Evolutionary conservation across 2,888 invertebrate species (phyloP), one percentile per base, ranked within the genome.

Genomic region (Erebia palarica): DNA sequence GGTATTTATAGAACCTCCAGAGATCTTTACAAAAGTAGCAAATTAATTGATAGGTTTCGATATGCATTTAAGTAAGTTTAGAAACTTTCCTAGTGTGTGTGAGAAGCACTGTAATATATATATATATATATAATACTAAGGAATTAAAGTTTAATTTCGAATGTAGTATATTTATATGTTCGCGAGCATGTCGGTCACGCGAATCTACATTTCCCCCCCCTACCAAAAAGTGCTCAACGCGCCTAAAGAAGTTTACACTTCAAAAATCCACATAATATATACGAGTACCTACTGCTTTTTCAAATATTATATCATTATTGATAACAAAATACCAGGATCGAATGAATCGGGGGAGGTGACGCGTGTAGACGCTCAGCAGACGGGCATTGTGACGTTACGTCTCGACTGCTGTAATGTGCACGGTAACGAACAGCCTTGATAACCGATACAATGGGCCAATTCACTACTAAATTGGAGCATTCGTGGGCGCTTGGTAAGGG

Each of bases 381-480:
- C 92, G 80, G 82, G 83, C 81, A 90, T 91, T 91, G 88, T 92
- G 90, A 90, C 91, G 89, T 84, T 77, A 76, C 78, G 84, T 84
- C 84, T 81, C 81, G 86, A 80, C 80, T 82, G 53, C 64, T 66
- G 70, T 69, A 72, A 65, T 67, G 72, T 72, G 63, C 70, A 72
- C 72, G 65, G 58, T 74, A 68, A 58, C 74, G 68, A 72, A 66
- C 72, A 74, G 61, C 69, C 73, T 74, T 69, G 75, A 74, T 74
- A 69, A 69, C 67, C 69, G 69, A 72, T 85, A 91, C 90, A 93
- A 92, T 91, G 87, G 85, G 85, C 87, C 90, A 89, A 89, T 91
- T 87, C 87, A 87, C 82, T 81, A 81, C 82, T 86, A 84, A 89
- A 88, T 89, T 89, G 88, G 88, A 85, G 83, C 86, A 85, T 75